Conservation (phyloP, 2,888 invertebrate genomes). For the Catocala nupta region DNA sequence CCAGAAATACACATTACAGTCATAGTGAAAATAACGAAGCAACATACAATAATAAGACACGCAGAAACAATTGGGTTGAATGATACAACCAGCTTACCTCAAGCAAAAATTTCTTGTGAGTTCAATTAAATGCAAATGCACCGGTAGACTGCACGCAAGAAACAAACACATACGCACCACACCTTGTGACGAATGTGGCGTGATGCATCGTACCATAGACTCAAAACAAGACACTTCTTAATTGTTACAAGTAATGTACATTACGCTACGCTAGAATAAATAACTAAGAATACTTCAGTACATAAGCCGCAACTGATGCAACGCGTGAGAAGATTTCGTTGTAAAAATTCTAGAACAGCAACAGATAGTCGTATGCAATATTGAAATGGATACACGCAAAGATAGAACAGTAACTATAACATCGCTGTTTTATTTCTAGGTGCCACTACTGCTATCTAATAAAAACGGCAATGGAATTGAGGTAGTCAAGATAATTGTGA, state of each 20-base stretch:
- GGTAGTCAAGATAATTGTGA: constrained; percentile 6
- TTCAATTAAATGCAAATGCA: constrained; percentile 61
- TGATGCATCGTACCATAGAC: constrained; percentile 51
- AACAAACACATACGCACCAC: constrained; percentile 45
- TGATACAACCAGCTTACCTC: constrained; percentile 39
- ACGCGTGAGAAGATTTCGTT: constrained; percentile 7
- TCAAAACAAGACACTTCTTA: neutral
- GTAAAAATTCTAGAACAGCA: constrained; percentile 37
- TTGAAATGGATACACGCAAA: constrained; percentile 4
- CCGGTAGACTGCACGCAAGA: constrained; percentile 46
- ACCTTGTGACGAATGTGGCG: constrained; percentile 63
- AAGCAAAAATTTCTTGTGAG: constrained; percentile 51
- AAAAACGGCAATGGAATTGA: constrained; percentile 33
- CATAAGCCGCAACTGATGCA: constrained; percentile 29
- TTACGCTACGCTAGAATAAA: constrained; percentile 3
- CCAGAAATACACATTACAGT: constrained; percentile 15
- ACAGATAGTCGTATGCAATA: constrained; percentile 24
- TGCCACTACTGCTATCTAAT: neutral
- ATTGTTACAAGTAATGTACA: constrained; percentile 19
- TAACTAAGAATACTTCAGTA: neutral
- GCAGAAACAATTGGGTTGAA: constrained; percentile 34
- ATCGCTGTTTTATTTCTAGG: constrained; percentile 26
- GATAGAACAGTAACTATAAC: constrained; percentile 17
- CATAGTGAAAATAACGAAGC: constrained; percentile 16
- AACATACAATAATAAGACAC: constrained; percentile 28